These are phyloP conservation scores for Eristalinus sepulchralis DNA, from an alignment of 2,888 invertebrate species.

Conservation along the genomic window DNA sequence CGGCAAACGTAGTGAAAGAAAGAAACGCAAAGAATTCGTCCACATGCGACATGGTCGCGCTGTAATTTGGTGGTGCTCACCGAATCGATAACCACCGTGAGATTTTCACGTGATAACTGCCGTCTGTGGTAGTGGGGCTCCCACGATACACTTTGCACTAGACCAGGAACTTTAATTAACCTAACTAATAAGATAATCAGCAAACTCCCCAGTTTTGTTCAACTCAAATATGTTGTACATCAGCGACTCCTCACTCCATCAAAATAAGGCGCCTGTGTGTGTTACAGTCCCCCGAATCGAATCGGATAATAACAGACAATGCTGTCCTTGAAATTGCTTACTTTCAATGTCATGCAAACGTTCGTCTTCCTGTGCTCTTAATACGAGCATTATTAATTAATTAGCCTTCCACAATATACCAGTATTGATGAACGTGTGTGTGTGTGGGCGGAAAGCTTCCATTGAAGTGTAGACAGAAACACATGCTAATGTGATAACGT, in stretches of 20 bases:
- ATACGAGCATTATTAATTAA: slow-evolving; percentile 64
- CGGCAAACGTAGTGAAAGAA: neutral
- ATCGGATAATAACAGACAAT: slow-evolving; percentile 32
- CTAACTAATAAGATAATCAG: slow-evolving; percentile 46
- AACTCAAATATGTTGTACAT: neutral
- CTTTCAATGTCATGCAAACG: slow-evolving; percentile 57
- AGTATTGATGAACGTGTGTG: slow-evolving; percentile 39
- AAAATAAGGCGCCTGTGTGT: neutral
- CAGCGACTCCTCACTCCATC: neutral
- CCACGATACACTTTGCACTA: neutral
- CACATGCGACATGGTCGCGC: neutral
- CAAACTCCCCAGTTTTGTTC: neutral
- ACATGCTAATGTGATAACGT: neutral
- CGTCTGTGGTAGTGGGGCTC: neutral
- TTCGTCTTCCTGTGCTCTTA: slow-evolving; percentile 34
- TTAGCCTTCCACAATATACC: slow-evolving; percentile 50
- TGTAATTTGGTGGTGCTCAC: neutral
- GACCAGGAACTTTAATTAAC: slow-evolving; percentile 23
- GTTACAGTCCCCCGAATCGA: slow-evolving; percentile 10
- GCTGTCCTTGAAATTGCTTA: slow-evolving; percentile 52
- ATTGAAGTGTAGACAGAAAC: neutral
- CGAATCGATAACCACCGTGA: neutral
- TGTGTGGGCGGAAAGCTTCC: slow-evolving; percentile 22
- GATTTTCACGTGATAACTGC: slow-evolving; percentile 41
- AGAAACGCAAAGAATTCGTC: neutral